These are phyloP conservation scores for Rhagophthalmus giganteus DNA, from an alignment of 2,888 invertebrate species.

Conservation along the genomic window DNA sequence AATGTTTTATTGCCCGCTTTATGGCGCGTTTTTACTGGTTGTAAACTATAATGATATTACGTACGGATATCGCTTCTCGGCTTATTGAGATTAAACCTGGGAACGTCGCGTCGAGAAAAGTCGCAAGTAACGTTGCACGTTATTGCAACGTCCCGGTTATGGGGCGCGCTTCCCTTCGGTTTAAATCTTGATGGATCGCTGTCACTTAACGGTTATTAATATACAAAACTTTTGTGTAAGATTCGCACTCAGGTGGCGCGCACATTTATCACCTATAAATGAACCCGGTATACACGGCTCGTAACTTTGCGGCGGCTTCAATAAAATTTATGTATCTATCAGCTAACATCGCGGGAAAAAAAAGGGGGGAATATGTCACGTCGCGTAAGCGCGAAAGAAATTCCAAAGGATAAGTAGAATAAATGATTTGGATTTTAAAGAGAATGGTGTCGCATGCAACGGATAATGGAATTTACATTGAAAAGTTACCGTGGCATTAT, in stretches of 20 bases:
- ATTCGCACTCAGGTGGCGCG: conserved; percentile 13
- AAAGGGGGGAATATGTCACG: conserved; percentile 20
- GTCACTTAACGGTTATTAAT: conserved; percentile 2
- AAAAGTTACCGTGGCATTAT: conserved; percentile 21
- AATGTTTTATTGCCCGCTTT: too few species aligned
- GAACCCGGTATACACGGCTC: conserved; percentile 3
- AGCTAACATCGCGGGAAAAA: conserved; percentile 10
- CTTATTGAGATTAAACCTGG: too few species aligned
- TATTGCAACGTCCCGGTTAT: too few species aligned
- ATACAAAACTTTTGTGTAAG: conserved; percentile 7
- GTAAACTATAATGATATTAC: too few species aligned
- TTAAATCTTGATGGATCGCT: conserved; percentile 6
- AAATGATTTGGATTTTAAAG: conserved; percentile 31
- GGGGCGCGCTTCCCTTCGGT: too few species aligned
- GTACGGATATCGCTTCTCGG: too few species aligned
- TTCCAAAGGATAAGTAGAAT: conserved; percentile 26
- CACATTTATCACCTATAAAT: conserved; percentile 9
- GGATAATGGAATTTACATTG: conserved; percentile 31
- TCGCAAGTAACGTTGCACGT: too few species aligned
- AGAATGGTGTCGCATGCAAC: conserved; percentile 15
- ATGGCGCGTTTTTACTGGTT: too few species aligned
- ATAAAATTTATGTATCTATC: conserved; percentile 27
- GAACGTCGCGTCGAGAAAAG: too few species aligned
- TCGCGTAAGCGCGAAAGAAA: conserved; percentile 22
- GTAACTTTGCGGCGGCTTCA: conserved; percentile 11